These are phyloP conservation scores for Germaria angustata DNA, from an alignment of 2,888 invertebrate species.

Conservation along the genomic window DNA sequence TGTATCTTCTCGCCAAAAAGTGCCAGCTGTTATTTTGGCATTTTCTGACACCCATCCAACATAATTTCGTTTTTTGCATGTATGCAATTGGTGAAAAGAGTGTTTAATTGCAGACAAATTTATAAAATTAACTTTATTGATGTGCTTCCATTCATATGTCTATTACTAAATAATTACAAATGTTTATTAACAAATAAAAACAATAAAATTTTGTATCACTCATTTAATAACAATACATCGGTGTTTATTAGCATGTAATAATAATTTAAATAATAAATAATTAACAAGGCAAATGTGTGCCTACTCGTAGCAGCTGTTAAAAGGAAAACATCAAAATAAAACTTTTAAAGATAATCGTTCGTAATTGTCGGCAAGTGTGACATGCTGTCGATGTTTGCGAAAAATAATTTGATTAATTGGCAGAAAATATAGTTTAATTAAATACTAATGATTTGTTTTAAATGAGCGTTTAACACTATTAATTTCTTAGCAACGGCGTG, in stretches of 20 bases:
- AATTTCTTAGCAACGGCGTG: background rate
- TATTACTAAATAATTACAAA: constrained; percentile 16
- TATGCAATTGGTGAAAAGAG: constrained; percentile 64
- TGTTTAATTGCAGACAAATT: constrained; percentile 47
- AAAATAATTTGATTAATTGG: constrained; percentile 3
- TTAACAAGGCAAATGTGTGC: background rate
- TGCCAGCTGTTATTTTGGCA: constrained; percentile 43
- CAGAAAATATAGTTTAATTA: background rate
- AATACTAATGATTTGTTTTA: background rate
- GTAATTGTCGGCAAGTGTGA: constrained; percentile 9
- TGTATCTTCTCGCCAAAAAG: constrained; percentile 17
- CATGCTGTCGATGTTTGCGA: background rate
- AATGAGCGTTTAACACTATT: background rate
- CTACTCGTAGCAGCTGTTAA: no score
- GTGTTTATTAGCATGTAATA: constrained; percentile 31
- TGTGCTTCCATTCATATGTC: background rate
- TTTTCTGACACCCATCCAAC: constrained; percentile 15
- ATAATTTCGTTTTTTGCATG: constrained; percentile 36
- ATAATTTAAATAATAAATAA: background rate
- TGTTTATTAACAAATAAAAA: constrained; percentile 7
- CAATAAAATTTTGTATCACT: no score
- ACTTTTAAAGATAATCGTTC: background rate
- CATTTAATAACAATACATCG: constrained; percentile 6
- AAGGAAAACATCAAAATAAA: background rate
- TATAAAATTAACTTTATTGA: constrained; percentile 9